These are phyloP conservation scores for Mustela lutreola DNA, from an alignment of 2,113 vertebrate genomes.

Conservation along the genomic window DNA sequence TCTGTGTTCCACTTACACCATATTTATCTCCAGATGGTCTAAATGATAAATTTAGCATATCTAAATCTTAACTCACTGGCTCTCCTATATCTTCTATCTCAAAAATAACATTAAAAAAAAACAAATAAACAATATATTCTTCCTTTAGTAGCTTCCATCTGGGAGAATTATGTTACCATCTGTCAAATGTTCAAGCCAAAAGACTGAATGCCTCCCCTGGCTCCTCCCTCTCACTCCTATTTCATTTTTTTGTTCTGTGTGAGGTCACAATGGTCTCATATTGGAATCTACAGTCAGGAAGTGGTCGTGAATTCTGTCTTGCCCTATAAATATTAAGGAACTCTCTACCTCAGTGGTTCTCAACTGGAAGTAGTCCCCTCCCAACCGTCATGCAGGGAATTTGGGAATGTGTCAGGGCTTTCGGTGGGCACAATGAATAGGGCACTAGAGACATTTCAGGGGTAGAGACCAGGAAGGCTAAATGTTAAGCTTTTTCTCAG, in stretches of 20 bases:
- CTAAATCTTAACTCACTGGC: slow-evolving; percentile 47
- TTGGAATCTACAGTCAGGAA: slow-evolving; percentile 5
- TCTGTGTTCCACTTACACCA: background rate
- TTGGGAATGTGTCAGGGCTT: background rate
- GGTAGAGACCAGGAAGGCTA: background rate
- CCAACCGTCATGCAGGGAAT: background rate
- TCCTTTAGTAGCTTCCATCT: slow-evolving; percentile 5
- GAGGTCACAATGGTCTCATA: background rate
- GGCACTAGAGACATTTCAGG: background rate
- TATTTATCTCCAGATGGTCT: background rate
- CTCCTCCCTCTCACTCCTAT: background rate
- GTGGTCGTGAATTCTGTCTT: slow-evolving; percentile 17
- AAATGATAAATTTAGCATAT: background rate
- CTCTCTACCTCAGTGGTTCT: background rate
- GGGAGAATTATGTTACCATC: background rate
- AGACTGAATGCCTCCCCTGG: background rate
- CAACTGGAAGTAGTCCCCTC: background rate
- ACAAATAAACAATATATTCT: slow-evolving; percentile 31
- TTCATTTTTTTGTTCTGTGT: background rate
- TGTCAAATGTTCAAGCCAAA: slow-evolving; percentile 38
- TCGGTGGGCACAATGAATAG: background rate
- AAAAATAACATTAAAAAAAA: slow-evolving; percentile 43
- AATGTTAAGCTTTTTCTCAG: background rate
- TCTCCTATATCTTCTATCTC: background rate
- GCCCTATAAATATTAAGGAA: background rate